Evolutionary conservation across 2,888 invertebrate genomes (phyloP), one percentile per base, ranked within the genome.

Genomic region (Mesodorylaimus sp.): DNA sequence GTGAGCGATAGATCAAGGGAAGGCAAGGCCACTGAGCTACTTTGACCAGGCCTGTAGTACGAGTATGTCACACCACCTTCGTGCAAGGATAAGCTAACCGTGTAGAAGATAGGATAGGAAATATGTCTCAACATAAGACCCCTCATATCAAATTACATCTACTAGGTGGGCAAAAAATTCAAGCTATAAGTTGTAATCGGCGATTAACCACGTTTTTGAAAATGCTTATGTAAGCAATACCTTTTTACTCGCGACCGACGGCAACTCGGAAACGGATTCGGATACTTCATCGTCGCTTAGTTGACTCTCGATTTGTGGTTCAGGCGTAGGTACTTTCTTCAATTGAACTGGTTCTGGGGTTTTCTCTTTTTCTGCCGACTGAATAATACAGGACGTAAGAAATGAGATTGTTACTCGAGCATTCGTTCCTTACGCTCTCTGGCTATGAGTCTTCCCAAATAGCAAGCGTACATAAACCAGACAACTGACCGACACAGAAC

Each of bases 231-330:
- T n/a, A 36, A 10, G 10, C 36, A 13, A n/a, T 42, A 5, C 16
- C 24, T 38, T 38, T n/a, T 38, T 16, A 5, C 38, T 46, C n/a
- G 37, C 16, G 51, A 61, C 57, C 28, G 61, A 60, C 16, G 64
- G 64, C 39, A 64, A 56, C 52, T 64, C 65, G 38, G 63, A 63
- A 52, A 64, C 64, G 47, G 58, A 58, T 54, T 65, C 64, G 25
- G 62, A 58, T 54, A 60, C 54, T 54, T 64, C 61, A 47, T 62
- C 62, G 38, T 60, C 59, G 25, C 50, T 51, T 13, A 32, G 16
- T 32, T 32, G 10, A 32, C 10, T 16, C 7, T 7, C 32, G 7
- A 7, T 32, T 32, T 7, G 32, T 32, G 32, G 32, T 32, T 32
- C 32, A 16, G 32, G 32, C 32, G 32, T 10, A 32, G 10, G 32